Evolutionary conservation across 2,888 invertebrate genomes (phyloP).

Genomic region (Drosophila subsilvestris): DNA sequence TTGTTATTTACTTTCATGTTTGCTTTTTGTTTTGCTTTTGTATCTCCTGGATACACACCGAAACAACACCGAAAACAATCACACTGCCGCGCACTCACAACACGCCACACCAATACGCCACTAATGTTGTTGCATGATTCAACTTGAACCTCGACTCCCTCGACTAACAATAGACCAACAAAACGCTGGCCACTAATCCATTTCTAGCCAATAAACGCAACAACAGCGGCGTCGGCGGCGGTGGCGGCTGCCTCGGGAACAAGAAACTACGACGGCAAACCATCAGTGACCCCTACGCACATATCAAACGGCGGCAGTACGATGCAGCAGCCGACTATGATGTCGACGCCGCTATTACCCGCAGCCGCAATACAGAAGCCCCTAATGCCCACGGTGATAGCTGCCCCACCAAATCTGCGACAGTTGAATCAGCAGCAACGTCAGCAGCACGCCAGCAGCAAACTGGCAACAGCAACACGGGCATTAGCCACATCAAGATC

Average conservation of each 20-base stretch:
- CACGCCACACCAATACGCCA: slow-evolving; percentile 10
- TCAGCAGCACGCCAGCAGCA: slow-evolving; percentile 60
- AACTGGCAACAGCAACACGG: slow-evolving; percentile 38
- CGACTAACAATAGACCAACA: slow-evolving; percentile 72
- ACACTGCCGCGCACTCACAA: slow-evolving; percentile 12
- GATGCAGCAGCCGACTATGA: slow-evolving; percentile 32
- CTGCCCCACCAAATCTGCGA: slow-evolving; percentile 60
- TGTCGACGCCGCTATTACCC: slow-evolving; percentile 53
- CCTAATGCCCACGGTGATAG: slow-evolving; percentile 65
- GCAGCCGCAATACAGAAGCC: slow-evolving; percentile 50
- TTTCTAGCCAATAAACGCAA: slow-evolving; percentile 82
- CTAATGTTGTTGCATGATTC: slow-evolving; percentile 26
- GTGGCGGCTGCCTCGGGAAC: slow-evolving; percentile 45
- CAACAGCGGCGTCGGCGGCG: slow-evolving; percentile 57
- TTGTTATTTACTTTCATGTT: slow-evolving; percentile 61
- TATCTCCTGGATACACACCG: slow-evolving; percentile 15
- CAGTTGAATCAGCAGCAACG: slow-evolving; percentile 63
- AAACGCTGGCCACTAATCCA: slow-evolving; percentile 82
- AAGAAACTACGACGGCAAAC: slow-evolving; percentile 81
- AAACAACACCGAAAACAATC: slow-evolving; percentile 25
- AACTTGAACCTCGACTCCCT: slow-evolving; percentile 19
- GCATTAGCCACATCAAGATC: slow-evolving; percentile 48
- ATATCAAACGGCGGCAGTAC: slow-evolving; percentile 75
- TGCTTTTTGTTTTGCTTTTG: slow-evolving; percentile 33
- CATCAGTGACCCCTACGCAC: slow-evolving; percentile 82